Evolutionary conservation across 2,888 invertebrate genomes (phyloP).

Genomic region (Mechanitis messenoides): DNA sequence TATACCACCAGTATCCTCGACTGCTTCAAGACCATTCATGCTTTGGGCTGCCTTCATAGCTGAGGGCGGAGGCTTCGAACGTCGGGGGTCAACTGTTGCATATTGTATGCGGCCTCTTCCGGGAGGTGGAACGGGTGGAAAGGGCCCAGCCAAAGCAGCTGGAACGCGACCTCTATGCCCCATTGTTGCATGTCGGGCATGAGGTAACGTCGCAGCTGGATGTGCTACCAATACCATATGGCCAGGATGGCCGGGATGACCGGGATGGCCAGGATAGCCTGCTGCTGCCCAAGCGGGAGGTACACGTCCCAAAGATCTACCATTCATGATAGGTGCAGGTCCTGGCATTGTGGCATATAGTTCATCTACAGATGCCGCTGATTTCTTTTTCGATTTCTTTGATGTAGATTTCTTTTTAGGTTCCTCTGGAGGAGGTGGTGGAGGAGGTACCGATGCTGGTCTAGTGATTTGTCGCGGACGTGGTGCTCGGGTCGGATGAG

Average conservation of each 20-base stretch:
- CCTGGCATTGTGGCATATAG: conserved; percentile 76
- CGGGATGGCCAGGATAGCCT: conserved; percentile 45
- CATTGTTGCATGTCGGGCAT: conserved; percentile 68
- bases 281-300: conserved; percentile 66
- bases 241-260: not conserved
- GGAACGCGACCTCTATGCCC: conserved; percentile 78
- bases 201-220: conserved; percentile 65
- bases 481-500: conserved; percentile 79
- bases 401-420: conserved; percentile 78
- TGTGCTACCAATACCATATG: conserved; percentile 68
- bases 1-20: conserved; percentile 81
- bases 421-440: conserved; percentile 84
- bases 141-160: conserved; percentile 72
- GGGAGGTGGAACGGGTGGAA: conserved; percentile 55
- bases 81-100: conserved; percentile 79
- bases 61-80: conserved; percentile 78
- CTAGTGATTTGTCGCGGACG: conserved; percentile 88
- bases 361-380: conserved; percentile 77
- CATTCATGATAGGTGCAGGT: conserved; percentile 65
- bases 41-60: conserved; percentile 82
- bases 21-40: conserved; percentile 80
- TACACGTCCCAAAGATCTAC: conserved; percentile 64
- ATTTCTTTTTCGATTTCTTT: conserved; percentile 75
- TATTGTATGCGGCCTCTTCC: conserved; percentile 73
- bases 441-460: conserved; percentile 89